Evolutionary conservation across 2,797 vertebrate species (phyloP), one percentile per base, ranked within the genome.

Genomic region (Echiichthys vipera): DNA sequence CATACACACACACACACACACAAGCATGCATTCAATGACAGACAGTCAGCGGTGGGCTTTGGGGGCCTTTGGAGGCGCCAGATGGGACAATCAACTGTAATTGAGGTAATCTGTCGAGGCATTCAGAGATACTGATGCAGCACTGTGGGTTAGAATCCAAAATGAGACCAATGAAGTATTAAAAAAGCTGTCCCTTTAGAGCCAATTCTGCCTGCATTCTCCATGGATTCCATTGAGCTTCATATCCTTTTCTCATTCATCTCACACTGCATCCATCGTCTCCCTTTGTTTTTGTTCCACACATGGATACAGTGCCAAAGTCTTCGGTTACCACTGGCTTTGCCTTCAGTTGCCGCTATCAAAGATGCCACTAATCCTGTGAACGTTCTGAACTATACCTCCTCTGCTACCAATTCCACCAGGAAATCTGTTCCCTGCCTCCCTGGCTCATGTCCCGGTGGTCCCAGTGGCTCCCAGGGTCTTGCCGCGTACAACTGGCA

Each of bases 401-500:
- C 71, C 66, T 75, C 61, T 78, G 72, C 62, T 59, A 45, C 82
- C 77, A 77, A 84, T 87, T 85, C 74, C 64, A 68, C 61, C 71
- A 80, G 59, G 47, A 78, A 84, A 81, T 83, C 69, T 80, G 59
- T 55, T 71, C 69, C 46, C 32, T 1, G 10, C 50, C 64, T 64
- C 49, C 47, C 75, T 86, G 78, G 81, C 83, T 78, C 7, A 18
- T 67, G 73, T 80, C 74, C 59, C 63, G 50, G 18, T 63, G 71
- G 77, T 81, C 87, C 80, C 71, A 42, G 69, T 71, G 80, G 76
- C 86, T 87, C 80, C 71, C 65, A 66, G 61, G 86, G 81, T 68
- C 78, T 73, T 2, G 45, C 50, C 61, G 42, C 5, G 5, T 90
- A 85, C 89, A 92, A 80, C 89, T 93, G 92, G 88, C 87, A 78